Base-by-base conservation (phyloP, 1,140 invertebrate species). In the Homalodisca vitripennis region DNA sequence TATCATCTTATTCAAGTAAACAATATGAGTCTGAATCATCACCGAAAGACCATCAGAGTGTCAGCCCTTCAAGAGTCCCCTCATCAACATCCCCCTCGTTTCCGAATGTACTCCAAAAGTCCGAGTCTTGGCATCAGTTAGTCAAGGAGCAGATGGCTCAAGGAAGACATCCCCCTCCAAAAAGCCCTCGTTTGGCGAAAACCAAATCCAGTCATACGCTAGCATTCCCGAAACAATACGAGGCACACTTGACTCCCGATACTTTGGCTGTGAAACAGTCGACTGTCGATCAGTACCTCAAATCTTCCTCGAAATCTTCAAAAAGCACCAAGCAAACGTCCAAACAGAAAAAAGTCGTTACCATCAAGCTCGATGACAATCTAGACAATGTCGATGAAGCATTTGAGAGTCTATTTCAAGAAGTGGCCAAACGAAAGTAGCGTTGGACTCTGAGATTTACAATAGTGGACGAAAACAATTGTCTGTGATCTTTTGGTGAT, bases 231-330 rank as follows among this genome's bases (percentile, higher is more conserved):
- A 91, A 85, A 73, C 87, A 93, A 70, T 94, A 84, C 77, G 92
- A 94, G 77, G 91, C 91, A 3, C 87, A 89, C 26, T 86, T 92
- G 67, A 83, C 86, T 6, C 88, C 87, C 65, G 86, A 89, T n/a
- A 86, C 88, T 69, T 79, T 92, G 10, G 81, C 84, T 12, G 86
- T 88, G 31, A 94, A 93, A 81, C 87, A 89, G 74, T 84, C 85
- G 34, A 91, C 91, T 2, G 88, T 94, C 47, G 89, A 91, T 67
- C 88, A 89, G n/a, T 94, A 92, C 76, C 91, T 94, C 17, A 69
- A 76, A n/a, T 72, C 27, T 72, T 72, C 17, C 74, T 74, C 31
- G 26, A 71, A 62, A 63, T 46, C 14, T 13, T n/a, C n/a, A n/a
- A n/a, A n/a, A n/a, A n/a, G n/a, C n/a, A n/a, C n/a, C n/a, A n/a